Base-by-base conservation (phyloP, 2,797 vertebrate genomes). In the Pseudotriccus pelzelni region DNA sequence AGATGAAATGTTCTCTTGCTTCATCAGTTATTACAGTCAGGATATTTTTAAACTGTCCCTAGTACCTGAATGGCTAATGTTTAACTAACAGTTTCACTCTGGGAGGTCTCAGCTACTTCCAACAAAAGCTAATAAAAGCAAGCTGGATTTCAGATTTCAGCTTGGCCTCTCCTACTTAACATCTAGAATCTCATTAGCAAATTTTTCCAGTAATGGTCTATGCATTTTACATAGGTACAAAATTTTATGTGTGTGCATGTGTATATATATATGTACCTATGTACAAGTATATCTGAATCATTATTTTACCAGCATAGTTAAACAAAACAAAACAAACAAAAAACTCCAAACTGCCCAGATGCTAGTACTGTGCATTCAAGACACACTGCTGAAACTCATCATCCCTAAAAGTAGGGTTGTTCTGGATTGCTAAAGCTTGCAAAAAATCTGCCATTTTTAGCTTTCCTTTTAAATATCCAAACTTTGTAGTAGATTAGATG, bases 1-100 rank as follows among this genome's bases (percentile, higher is more conserved):
- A 91, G 70, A 63, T 80, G 84, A 92, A 95, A 94, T 4, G 22
- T 79, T 17, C 39, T 93, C 73, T 94, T 90, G 84, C 89, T 86
- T 89, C 83, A 73, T 59, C 24, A 6, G 43, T 86, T 96, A 58
- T 88, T 91, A 60, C 63, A 89, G 77, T 70, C 60, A 83, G 75
- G 84, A 62, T 91, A 93, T 95, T 95, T 96, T 95, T 87, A 83
- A 87, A 89, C 53, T 84, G 47, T 69, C 63, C 73, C 86, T 83
- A 85, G 43, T 86, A 91, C 39, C 41, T 75, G 81, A 53, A 58
- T 59, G 46, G 91, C 30, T 93, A 93, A 90, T 91, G 8, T 94
- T 94, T 96, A 87, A 93, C 90, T 84, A 90, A 88, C n/a, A 52
- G 23, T 93, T 86, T 94, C 82, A 68, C 14, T 56, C 25, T 43